A percentile compares a stretch with the other conserved stretches of the same genome.
Evolutionary conservation across 1,140 invertebrate species (phyloP).

Genomic region (Carposina sasakii): DNA sequence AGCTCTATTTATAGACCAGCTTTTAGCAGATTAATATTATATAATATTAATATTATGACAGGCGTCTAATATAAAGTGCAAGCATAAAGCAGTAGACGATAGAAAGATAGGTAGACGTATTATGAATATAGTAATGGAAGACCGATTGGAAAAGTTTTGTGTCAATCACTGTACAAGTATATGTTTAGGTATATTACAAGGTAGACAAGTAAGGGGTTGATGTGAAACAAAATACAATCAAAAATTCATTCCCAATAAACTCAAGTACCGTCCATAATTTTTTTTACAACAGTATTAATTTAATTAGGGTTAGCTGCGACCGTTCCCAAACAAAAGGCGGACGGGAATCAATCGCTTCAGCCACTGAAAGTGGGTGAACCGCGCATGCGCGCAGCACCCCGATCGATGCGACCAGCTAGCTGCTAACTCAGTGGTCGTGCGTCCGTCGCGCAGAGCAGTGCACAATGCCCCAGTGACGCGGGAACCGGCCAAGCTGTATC

Average conservation of each 20-base stretch:
- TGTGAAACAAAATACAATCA: no score
- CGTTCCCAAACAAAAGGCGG: slow-evolving; percentile 10
- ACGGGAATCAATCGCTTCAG: slow-evolving; percentile 36
- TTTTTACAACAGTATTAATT: not conserved
- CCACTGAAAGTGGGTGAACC: slow-evolving; percentile 10
- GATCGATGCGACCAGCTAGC: slow-evolving; percentile 47
- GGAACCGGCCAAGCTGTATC: slow-evolving; percentile 66
- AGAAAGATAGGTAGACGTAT: no score
- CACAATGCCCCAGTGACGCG: slow-evolving; percentile 64
- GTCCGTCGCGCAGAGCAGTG: slow-evolving; percentile 50
- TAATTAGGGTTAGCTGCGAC: not conserved
- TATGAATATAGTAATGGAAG: no score
- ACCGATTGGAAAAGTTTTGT: no score
- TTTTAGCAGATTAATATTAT: no score
- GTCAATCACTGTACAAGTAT: no score
- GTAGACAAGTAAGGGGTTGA: no score
- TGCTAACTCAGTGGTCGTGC: slow-evolving; percentile 54
- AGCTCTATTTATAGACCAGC: slow-evolving; percentile 51
- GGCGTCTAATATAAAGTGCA: no score
- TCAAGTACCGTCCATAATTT: not conserved
- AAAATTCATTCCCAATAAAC: no score
- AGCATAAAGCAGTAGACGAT: no score
- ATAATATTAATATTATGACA: no score
- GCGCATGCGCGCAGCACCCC: slow-evolving; percentile 44
- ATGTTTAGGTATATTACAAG: no score